Conservation (phyloP, 1,140 invertebrate genomes). For the Drosophila nasuta region DNA sequence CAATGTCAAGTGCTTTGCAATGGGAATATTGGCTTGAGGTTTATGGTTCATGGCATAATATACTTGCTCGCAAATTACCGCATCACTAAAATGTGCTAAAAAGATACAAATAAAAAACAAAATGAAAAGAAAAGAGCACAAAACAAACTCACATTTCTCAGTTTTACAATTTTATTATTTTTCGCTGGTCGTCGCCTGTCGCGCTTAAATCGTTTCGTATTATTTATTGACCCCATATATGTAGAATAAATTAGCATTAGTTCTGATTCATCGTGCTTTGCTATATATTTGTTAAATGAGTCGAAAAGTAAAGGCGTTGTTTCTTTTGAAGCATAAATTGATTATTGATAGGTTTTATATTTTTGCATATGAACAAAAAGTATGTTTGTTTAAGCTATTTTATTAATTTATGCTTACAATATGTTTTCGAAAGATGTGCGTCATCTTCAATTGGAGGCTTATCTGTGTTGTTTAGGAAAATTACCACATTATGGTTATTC, state of each 20-base stretch:
- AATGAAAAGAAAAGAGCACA: neutral
- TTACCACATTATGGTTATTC: neutral
- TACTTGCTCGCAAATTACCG: constrained; percentile 14
- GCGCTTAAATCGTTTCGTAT: neutral
- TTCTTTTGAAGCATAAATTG: neutral
- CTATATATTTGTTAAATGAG: neutral
- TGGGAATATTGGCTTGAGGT: constrained; percentile 1
- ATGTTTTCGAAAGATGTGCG: no score
- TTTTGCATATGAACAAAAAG: neutral
- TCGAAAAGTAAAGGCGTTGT: neutral
- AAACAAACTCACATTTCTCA: constrained; percentile 3
- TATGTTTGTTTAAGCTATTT: no score
- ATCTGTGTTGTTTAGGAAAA: neutral
- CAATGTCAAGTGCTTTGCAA: constrained; percentile 62
- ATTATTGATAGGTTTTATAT: neutral
- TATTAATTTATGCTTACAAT: no score
- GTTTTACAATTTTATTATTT: constrained; percentile 20
- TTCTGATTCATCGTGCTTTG: constrained; percentile 3
- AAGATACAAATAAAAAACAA: neutral
- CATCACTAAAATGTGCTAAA: constrained; percentile 26
- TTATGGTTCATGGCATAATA: constrained; percentile 29
- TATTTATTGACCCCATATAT: neutral
- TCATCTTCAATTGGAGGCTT: neutral
- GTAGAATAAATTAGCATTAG: constrained; percentile 5
- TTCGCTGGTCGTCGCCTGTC: neutral